These are phyloP conservation scores for Morus bassanus DNA, from an alignment of 2,797 vertebrate species.

Conservation along the genomic window DNA sequence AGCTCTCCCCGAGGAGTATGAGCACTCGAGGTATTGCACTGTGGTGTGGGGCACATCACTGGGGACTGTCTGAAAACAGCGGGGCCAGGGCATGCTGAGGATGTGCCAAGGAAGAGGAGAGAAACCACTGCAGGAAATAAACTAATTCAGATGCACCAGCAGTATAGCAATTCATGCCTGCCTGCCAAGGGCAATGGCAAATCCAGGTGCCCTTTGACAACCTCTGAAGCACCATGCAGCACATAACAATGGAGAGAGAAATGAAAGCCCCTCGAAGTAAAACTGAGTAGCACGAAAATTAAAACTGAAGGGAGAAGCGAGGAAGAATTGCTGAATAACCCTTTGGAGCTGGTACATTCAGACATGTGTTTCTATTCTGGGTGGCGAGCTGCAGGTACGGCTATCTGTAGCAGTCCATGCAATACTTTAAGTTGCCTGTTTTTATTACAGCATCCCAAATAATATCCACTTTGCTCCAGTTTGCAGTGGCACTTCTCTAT, in stretches of 20 bases:
- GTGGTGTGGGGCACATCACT: not conserved
- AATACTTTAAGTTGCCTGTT: not conserved
- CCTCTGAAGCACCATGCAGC: not conserved
- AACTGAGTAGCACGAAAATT: not conserved
- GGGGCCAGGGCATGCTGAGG: not conserved
- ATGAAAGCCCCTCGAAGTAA: not conserved
- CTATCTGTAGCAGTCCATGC: not conserved
- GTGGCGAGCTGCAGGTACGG: not conserved
- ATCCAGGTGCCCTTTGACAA: not conserved
- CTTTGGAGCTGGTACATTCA: not conserved
- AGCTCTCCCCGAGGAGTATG: not conserved
- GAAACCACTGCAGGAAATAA: not conserved
- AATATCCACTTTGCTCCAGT: not conserved
- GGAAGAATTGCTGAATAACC: not conserved
- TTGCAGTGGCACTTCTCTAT: not conserved
- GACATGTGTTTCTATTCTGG: not conserved
- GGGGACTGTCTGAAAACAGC: not conserved
- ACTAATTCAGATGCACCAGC: not conserved
- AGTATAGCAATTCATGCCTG: not conserved
- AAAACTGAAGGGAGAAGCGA: not conserved
- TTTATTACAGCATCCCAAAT: not conserved
- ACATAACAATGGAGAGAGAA: not conserved
- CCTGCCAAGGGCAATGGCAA: not conserved
- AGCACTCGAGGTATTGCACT: not conserved
- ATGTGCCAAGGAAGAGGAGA: not conserved